Evolutionary conservation across 2,797 vertebrate species (phyloP).

Genomic region (Pyrocephalus nanus): DNA sequence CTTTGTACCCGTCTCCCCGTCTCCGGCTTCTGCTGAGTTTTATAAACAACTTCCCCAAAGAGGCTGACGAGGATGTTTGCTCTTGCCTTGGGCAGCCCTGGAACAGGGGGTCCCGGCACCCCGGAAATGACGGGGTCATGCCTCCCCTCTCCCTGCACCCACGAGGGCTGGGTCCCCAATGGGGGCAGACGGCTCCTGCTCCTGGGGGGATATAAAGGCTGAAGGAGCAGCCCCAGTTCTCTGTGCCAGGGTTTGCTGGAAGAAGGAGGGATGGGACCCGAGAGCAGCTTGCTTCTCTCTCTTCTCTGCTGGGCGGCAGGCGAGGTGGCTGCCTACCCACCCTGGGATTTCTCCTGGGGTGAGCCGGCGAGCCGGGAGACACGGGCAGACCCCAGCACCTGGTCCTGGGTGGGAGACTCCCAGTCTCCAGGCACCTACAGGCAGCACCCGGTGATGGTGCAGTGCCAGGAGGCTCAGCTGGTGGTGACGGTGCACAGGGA

Average conservation of each 20-base stretch:
- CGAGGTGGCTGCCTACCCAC: neutral
- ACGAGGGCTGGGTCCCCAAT: neutral
- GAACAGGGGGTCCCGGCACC: neutral
- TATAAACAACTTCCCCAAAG: constrained; percentile 27
- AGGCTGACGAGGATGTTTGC: constrained; percentile 15
- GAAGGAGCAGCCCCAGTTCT: neutral
- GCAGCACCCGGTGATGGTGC: neutral
- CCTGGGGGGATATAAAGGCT: neutral
- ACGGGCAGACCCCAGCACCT: neutral
- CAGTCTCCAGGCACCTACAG: neutral
- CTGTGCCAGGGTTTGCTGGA: neutral
- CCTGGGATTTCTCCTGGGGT: neutral
- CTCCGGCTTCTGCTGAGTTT: constrained; percentile 35
- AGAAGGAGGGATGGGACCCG: neutral
- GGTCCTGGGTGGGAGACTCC: neutral
- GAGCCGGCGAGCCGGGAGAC: neutral
- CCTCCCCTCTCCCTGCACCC: neutral
- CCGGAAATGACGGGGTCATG: neutral
- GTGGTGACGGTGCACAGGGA: constrained; percentile 67
- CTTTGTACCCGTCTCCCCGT: constrained; percentile 34
- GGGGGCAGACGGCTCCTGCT: neutral
- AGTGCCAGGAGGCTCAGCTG: constrained; percentile 73
- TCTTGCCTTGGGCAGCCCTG: neutral
- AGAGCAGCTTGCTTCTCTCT: neutral
- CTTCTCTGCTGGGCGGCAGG: neutral